A percentile compares a stretch with the other conserved stretches of the same genome.
Conservation (phyloP, 2,888 invertebrate genomes). For the Plebejus melissa region DNA sequence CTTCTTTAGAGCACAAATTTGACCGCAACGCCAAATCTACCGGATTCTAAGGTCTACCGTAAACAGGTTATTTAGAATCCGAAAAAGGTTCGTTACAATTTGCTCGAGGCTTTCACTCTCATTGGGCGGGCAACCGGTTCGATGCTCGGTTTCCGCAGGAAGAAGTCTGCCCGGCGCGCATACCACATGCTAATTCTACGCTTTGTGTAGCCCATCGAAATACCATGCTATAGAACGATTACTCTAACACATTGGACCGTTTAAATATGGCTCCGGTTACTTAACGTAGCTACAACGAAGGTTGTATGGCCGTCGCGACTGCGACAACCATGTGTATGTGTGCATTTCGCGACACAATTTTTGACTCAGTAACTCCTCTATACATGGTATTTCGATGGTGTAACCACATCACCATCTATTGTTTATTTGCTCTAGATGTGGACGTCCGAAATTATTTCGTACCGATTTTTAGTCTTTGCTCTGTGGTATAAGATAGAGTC, state of each 20-base stretch:
- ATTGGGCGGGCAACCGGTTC: slow-evolving; percentile 41
- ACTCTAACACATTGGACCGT: too few species aligned
- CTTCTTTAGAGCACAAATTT: too few species aligned
- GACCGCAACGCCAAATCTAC: background rate
- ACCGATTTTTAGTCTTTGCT: background rate
- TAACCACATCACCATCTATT: too few species aligned
- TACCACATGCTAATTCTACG: slow-evolving; percentile 29
- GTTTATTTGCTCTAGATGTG: too few species aligned
- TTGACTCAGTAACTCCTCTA: too few species aligned
- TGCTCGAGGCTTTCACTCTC: slow-evolving; percentile 55
- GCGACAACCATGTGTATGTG: too few species aligned
- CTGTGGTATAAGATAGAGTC: background rate
- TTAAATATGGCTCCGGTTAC: too few species aligned
- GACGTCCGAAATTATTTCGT: background rate
- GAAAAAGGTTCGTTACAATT: slow-evolving; percentile 32
- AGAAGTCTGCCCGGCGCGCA: slow-evolving; percentile 31
- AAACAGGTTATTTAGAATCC: slow-evolving; percentile 25
- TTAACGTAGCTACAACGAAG: too few species aligned
- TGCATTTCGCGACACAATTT: too few species aligned
- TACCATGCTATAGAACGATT: background rate
- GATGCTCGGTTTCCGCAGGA: slow-evolving; percentile 45
- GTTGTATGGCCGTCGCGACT: too few species aligned
- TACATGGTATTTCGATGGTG: too few species aligned
- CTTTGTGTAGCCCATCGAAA: background rate
- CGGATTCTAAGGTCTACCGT: background rate